Evolutionary conservation across 2,888 invertebrate species (phyloP).

Genomic region (Spialia ferax): DNA sequence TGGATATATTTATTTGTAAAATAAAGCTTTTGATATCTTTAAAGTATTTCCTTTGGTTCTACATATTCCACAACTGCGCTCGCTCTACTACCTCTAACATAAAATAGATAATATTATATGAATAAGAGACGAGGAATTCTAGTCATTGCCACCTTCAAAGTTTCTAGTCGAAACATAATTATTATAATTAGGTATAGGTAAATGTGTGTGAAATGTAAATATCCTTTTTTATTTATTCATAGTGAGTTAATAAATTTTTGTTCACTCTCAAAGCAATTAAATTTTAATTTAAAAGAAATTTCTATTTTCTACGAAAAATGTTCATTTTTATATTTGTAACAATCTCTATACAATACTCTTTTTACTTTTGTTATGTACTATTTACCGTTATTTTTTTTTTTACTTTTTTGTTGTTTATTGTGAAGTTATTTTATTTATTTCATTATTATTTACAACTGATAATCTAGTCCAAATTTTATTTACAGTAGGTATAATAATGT

Average conservation of each 20-base stretch:
- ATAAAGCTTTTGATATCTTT: no score
- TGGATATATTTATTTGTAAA: no score
- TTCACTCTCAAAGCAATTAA: not conserved
- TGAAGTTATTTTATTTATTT: not conserved
- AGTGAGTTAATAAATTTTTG: not conserved
- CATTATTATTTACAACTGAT: slow-evolving; percentile 27
- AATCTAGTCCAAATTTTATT: slow-evolving; percentile 50
- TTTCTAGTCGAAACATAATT: not conserved
- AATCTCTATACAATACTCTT: slow-evolving; percentile 12
- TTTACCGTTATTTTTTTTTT: not conserved
- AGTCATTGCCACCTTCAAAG: not conserved
- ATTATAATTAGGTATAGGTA: not conserved
- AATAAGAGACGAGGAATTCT: not conserved
- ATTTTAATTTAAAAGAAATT: not conserved
- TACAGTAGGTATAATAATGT: slow-evolving; percentile 46
- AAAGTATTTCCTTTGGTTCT: not conserved
- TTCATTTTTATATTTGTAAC: not conserved
- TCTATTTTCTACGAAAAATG: not conserved
- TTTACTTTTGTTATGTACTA: not conserved
- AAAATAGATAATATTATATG: no score
- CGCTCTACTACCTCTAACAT: no score
- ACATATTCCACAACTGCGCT: no score
- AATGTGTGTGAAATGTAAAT: not conserved
- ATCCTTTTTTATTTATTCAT: not conserved
- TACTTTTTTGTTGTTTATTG: not conserved